Evolutionary conservation across 2,888 invertebrate species (phyloP).

Genomic region (Oligia fasciuncula): DNA sequence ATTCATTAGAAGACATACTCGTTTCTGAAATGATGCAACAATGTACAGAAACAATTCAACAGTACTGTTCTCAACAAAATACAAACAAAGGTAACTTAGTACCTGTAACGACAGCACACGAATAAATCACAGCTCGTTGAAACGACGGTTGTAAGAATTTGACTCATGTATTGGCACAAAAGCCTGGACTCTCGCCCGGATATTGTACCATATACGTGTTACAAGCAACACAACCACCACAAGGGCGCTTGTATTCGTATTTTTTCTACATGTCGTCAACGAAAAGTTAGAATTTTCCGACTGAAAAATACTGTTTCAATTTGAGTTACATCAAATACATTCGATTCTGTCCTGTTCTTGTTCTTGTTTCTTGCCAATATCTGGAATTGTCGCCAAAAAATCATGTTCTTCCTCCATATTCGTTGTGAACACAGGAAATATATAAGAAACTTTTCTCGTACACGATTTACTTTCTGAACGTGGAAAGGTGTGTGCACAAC

Average conservation of each 20-base stretch:
- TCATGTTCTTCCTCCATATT: slow-evolving; percentile 36
- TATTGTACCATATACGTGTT: slow-evolving; percentile 70
- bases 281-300: background rate
- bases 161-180: slow-evolving; percentile 75
- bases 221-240: slow-evolving; percentile 19
- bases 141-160: slow-evolving; percentile 65
- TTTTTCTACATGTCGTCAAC: background rate
- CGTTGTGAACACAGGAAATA: slow-evolving; percentile 34
- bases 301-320: slow-evolving; percentile 4
- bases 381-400: slow-evolving; percentile 20
- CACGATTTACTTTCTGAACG: slow-evolving; percentile 14
- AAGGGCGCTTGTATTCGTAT: background rate
- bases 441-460: slow-evolving; percentile 41
- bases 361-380: slow-evolving; percentile 22
- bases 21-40: slow-evolving; percentile 11
- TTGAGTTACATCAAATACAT: background rate
- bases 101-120: slow-evolving; percentile 10
- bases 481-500: slow-evolving; percentile 38
- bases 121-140: slow-evolving; percentile 54
- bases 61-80: slow-evolving; percentile 2
- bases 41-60: background rate
- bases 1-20: background rate
- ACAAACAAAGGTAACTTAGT: slow-evolving; percentile 10
- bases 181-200: slow-evolving; percentile 79
- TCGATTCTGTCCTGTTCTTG: background rate